Evolutionary conservation across 2,113 vertebrate species (phyloP).

Genomic region (Entosphenus tridentatus): DNA sequence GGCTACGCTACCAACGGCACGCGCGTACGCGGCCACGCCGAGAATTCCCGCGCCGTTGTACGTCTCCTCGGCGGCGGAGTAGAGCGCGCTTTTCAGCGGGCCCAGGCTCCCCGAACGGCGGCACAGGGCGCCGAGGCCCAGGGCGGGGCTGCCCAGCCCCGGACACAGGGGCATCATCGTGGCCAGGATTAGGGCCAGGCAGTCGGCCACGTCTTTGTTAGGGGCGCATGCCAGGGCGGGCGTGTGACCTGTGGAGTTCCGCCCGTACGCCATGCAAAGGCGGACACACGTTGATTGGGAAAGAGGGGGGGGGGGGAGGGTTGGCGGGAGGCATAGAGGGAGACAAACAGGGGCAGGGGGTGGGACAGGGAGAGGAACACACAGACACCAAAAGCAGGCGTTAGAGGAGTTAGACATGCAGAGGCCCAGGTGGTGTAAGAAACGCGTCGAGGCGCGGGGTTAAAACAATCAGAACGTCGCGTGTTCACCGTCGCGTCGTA

Average conservation of each 20-base stretch:
- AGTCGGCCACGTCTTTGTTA: conserved; percentile 90
- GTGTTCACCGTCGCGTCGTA: too few relatives aligned
- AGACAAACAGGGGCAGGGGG: not conserved
- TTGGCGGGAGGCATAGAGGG: not conserved
- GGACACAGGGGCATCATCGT: conserved; percentile 74
- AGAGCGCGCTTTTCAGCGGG: conserved; percentile 2
- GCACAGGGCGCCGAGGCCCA: not conserved
- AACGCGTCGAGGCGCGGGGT: too few relatives aligned
- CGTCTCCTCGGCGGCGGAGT: not conserved
- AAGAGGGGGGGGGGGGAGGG: not conserved
- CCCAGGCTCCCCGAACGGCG: conserved; percentile 3
- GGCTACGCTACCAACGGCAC: not conserved
- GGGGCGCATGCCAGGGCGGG: conserved; percentile 84
- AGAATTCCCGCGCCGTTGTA: not conserved
- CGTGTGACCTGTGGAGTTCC: conserved; percentile 40
- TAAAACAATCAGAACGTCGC: too few relatives aligned
- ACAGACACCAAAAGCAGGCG: not conserved
- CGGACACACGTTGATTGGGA: not conserved
- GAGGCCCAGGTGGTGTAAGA: too few relatives aligned
- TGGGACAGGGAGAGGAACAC: not conserved
- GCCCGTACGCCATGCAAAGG: not conserved
- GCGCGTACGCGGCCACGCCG: not conserved
- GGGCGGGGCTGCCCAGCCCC: too few relatives aligned
- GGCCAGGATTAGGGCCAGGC: conserved; percentile 89
- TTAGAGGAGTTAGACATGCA: too few relatives aligned